Evolutionary conservation across 2,888 invertebrate genomes (phyloP).

Genomic region (Anoplius nigerrimus): DNA sequence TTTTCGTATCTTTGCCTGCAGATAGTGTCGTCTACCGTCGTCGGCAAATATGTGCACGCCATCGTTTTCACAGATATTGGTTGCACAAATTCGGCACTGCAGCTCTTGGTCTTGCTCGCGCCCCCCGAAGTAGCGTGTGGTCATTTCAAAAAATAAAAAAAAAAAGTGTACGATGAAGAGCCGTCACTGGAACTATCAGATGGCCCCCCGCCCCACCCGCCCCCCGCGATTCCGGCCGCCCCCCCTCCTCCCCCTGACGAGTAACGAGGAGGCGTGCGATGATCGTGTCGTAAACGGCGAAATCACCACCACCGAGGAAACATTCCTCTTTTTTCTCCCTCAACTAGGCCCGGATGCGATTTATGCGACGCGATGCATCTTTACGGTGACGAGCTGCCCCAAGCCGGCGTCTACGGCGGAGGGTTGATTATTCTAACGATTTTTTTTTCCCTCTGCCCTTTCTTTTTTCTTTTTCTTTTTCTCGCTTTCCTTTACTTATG

Average conservation of each 20-base stretch:
- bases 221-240: not conserved
- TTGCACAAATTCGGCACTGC: slow-evolving; percentile 81
- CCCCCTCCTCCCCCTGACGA: not conserved
- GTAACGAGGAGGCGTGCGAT: slow-evolving; percentile 9
- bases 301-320: slow-evolving; percentile 8
- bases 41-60: slow-evolving; percentile 81
- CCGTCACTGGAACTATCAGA: not conserved
- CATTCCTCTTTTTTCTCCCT: slow-evolving; percentile 16
- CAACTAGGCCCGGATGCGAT: slow-evolving; percentile 7
- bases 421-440: slow-evolving; percentile 69
- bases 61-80: slow-evolving; percentile 77
- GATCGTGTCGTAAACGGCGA: slow-evolving; percentile 5
- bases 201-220: not conserved
- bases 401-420: slow-evolving; percentile 28
- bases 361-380: slow-evolving; percentile 41
- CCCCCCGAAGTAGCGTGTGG: slow-evolving; percentile 50
- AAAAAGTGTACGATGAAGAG: slow-evolving; percentile 9
- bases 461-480: too few species aligned
- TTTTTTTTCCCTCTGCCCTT: too few species aligned
- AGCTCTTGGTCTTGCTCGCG: slow-evolving; percentile 54
- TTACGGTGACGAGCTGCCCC: slow-evolving; percentile 40
- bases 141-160: slow-evolving; percentile 56
- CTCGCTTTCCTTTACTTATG: too few species aligned
- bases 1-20: slow-evolving; percentile 82
- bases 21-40: slow-evolving; percentile 81